These are phyloP conservation scores for Napeogenes inachia DNA, from an alignment of 2,888 invertebrate species.

Conservation along the genomic window DNA sequence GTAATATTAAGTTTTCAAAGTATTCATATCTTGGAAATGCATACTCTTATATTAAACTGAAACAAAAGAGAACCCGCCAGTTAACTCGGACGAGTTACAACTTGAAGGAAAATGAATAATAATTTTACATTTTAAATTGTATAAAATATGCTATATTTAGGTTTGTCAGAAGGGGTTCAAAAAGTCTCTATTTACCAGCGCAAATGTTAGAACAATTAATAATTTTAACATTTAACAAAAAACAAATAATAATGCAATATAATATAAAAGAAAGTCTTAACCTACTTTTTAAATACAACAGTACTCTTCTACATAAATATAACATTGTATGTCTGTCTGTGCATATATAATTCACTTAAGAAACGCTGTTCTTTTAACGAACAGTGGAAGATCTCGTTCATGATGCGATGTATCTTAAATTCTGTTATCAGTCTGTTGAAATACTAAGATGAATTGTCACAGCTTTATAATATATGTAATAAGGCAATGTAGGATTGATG, in stretches of 20 bases:
- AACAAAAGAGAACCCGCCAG: not conserved
- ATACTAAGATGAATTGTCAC: too few species aligned
- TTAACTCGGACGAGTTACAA: not conserved
- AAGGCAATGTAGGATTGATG: too few species aligned
- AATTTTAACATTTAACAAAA: too few species aligned
- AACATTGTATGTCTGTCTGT: slow-evolving; percentile 5
- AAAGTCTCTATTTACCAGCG: too few species aligned
- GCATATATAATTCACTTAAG: slow-evolving; percentile 24
- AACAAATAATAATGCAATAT: too few species aligned
- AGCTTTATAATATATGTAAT: too few species aligned
- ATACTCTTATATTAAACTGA: not conserved
- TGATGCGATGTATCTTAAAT: too few species aligned
- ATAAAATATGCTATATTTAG: not conserved
- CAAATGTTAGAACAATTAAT: too few species aligned
- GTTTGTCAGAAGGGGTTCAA: too few species aligned
- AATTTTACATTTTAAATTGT: slow-evolving; percentile 4
- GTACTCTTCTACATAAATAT: slow-evolving; percentile 1
- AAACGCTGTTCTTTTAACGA: slow-evolving; percentile 20
- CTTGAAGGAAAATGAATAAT: not conserved
- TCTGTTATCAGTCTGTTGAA: too few species aligned
- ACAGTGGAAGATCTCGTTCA: not conserved
- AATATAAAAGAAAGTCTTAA: too few species aligned
- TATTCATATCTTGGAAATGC: not conserved
- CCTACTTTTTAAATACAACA: not conserved
- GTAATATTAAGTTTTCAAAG: not conserved